phyloP scores from a whole-genome alignment of 2,888 invertebrate species.

The Esperia sulphurella region DNA sequence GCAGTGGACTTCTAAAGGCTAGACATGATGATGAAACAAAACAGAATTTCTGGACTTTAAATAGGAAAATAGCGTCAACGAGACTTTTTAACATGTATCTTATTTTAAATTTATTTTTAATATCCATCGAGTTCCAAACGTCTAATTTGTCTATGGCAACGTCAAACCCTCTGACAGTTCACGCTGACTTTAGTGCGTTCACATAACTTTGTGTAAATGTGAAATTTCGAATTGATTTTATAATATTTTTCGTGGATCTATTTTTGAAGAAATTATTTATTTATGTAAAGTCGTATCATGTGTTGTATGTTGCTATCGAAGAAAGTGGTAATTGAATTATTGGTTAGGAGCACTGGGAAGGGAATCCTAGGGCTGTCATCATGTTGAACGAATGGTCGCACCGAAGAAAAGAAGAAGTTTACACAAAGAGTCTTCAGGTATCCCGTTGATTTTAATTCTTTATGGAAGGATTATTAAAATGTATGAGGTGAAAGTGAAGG shows the following conservation, averaged over 20 bases:
- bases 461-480: too few relatives aligned
- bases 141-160: constrained; percentile 24
- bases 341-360: constrained; percentile 47
- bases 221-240: constrained; percentile 70
- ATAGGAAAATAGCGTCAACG: too few relatives aligned
- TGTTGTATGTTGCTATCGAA: constrained; percentile 56
- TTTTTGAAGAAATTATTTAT: constrained; percentile 77
- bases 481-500: too few relatives aligned
- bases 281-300: constrained; percentile 69
- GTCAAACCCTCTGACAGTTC: constrained; percentile 27
- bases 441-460: background rate
- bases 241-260: constrained; percentile 71
- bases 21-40: too few relatives aligned
- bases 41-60: too few relatives aligned
- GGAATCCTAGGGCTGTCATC: constrained; percentile 51
- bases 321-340: constrained; percentile 41
- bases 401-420: constrained; percentile 55
- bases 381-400: constrained; percentile 77
- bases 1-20: too few relatives aligned
- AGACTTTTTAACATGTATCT: background rate
- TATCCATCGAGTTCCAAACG: constrained; percentile 4
- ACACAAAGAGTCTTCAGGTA: constrained; percentile 63
- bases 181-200: constrained; percentile 48
- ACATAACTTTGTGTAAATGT: constrained; percentile 57
- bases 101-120: constrained; percentile 3